Percentiles rank a stretch among this genome's conserved stretches.
Conservation (phyloP, 2,888 invertebrate genomes). For the Drosophila prolongata region DNA sequence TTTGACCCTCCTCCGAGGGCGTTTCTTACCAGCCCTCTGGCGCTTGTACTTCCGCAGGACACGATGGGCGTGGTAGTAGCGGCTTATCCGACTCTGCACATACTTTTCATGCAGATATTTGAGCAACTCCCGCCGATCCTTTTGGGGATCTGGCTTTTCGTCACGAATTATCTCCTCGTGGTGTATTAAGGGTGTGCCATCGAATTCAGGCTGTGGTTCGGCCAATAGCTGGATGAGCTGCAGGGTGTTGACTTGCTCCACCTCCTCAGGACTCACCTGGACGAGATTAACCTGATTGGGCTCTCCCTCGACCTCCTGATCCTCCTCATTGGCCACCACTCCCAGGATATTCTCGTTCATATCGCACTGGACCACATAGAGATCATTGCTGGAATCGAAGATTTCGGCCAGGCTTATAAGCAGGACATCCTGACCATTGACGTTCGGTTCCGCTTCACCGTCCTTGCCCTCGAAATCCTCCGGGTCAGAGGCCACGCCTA, state of each 20-base stretch:
- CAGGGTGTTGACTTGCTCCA: conserved; percentile 38
- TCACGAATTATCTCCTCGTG: conserved; percentile 77
- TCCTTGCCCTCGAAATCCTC: conserved; percentile 49
- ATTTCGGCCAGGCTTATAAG: conserved; percentile 83
- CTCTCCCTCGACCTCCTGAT: conserved; percentile 30
- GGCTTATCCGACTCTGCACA: conserved; percentile 80
- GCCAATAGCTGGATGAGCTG: conserved; percentile 72
- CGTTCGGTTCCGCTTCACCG: conserved; percentile 8
- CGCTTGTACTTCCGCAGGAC: conserved; percentile 82
- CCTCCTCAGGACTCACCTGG: conserved; percentile 22
- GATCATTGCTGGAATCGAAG: conserved; percentile 82
- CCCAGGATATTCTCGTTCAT: conserved; percentile 83
- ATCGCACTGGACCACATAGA: conserved; percentile 84
- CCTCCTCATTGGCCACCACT: conserved; percentile 58
- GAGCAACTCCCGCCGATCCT: conserved; percentile 78
- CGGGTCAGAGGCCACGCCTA: conserved; percentile 76
- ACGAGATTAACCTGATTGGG: background rate
- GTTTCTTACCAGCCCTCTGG: conserved; percentile 33
- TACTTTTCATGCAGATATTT: conserved; percentile 83
- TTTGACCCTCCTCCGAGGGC: conserved; percentile 9
- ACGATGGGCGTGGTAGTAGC: conserved; percentile 82
- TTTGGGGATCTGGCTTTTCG: conserved; percentile 67
- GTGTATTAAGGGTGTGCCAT: conserved; percentile 64
- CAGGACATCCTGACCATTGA: conserved; percentile 76
- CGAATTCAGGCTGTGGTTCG: conserved; percentile 52